Percentiles rank a stretch among this genome's conserved stretches.
Evolutionary conservation across 2,113 vertebrate species (phyloP).

Genomic region (Spilogale gracilis): DNA sequence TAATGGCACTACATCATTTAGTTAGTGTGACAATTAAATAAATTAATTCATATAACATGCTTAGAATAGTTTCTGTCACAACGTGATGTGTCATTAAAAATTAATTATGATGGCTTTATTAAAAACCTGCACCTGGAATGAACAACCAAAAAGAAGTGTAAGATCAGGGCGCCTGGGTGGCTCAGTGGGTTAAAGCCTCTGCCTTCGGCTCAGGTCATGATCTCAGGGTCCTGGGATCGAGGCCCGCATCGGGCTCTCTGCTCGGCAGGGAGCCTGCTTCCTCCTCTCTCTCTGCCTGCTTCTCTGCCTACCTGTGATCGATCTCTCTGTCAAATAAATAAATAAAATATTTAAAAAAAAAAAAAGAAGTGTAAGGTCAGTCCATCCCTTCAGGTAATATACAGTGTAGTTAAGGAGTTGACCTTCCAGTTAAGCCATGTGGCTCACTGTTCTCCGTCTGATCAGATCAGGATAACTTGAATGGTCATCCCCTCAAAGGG

Average conservation of each 20-base stretch:
- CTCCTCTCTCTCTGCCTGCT: no score
- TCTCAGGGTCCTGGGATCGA: no score
- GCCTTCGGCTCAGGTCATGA: no score
- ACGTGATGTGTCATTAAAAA: not conserved
- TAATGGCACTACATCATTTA: not conserved
- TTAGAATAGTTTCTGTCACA: constrained; percentile 1
- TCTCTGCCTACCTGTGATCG: no score
- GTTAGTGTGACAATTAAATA: not conserved
- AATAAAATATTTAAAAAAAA: no score
- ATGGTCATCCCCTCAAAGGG: not conserved
- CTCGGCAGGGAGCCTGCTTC: no score
- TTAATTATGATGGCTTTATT: not conserved
- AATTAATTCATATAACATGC: not conserved
- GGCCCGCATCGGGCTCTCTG: no score
- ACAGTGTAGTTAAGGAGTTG: constrained; percentile 2
- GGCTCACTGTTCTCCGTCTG: constrained; percentile 15
- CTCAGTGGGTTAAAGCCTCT: no score
- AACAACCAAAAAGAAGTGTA: not conserved
- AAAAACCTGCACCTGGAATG: not conserved
- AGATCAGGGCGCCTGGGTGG: not conserved
- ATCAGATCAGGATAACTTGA: constrained; percentile 9
- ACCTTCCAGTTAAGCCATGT: constrained; percentile 29
- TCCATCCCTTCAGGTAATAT: constrained; percentile 31
- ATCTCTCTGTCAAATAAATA: no score
- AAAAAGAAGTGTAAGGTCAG: not conserved